phyloP scores from a whole-genome alignment of 2,888 invertebrate genomes.

The Limnephilus marmoratus region DNA sequence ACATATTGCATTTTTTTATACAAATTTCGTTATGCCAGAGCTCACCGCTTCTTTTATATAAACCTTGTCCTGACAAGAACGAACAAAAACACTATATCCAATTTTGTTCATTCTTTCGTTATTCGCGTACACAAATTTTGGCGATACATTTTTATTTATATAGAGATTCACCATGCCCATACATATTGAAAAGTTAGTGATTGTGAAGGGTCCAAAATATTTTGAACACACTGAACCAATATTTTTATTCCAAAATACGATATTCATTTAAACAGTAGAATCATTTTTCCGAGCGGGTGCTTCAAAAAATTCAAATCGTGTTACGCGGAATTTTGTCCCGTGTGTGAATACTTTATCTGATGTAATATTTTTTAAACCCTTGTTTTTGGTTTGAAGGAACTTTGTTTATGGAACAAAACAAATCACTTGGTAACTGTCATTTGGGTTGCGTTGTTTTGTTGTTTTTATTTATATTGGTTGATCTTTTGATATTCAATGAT shows the following conservation, averaged over 20 bases:
- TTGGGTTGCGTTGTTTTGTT: conserved; percentile 40
- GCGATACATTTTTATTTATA: too few relatives aligned
- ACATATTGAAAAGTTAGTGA: not conserved
- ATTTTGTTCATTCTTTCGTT: too few relatives aligned
- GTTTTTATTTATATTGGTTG: conserved; percentile 32
- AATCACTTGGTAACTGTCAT: conserved; percentile 27
- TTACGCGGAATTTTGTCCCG: not conserved
- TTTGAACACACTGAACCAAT: not conserved
- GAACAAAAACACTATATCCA: too few relatives aligned
- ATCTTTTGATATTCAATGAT: not conserved
- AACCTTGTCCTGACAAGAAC: too few relatives aligned
- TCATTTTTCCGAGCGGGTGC: too few relatives aligned
- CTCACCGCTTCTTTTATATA: too few relatives aligned
- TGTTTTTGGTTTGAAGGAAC: not conserved
- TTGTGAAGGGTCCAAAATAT: not conserved
- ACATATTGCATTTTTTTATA: too few relatives aligned
- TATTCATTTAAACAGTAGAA: too few relatives aligned
- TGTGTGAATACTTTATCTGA: not conserved
- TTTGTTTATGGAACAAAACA: conserved; percentile 7
- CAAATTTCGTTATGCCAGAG: too few relatives aligned
- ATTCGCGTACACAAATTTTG: too few relatives aligned
- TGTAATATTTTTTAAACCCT: not conserved
- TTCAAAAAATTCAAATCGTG: not conserved
- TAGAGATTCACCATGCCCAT: too few relatives aligned
- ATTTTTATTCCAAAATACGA: not conserved